Base-by-base conservation (phyloP, 2,797 vertebrate species). In the Cossypha caffra region DNA sequence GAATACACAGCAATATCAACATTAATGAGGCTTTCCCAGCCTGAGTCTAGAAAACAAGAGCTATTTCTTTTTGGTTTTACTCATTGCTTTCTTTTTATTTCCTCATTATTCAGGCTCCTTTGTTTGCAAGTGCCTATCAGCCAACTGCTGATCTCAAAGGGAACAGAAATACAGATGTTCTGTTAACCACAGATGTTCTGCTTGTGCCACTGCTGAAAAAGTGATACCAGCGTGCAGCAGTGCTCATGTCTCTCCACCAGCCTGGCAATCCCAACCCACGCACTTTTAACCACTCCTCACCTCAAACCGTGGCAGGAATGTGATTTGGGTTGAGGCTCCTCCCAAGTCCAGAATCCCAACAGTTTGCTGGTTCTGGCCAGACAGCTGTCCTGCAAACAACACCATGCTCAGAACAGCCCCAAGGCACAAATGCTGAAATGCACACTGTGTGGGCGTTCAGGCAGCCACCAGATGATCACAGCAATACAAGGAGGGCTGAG, bases 301-400 rank as follows among this genome's bases (percentile, higher is more conserved):
- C 99, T 98, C 98, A 94, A 98, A 98, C 80, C 97, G 98, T 7
- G 99, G 99, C 92, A 99, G 98, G 94, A 99, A 99, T 2, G 99
- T 99, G 97, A 99, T 99, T 96, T 99, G 99, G 50, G 99, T 99
- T 67, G 99, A 99, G 93, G 99, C 99, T 92, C 99, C 99, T 75
- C 99, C 99, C 96, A 99, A 96, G 97, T 99, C 99, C 98, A 99
- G 97, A 95, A 98, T 99, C n/a, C 99, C 99, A 85, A 99, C 98
- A 33, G 99, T 99, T 95, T 94, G 98, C 93, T 86, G 98, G 54
- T 98, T 98, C 91, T 98, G 98, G 93, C 98, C 98, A 95, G 99
- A 99, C 95, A 99, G 97, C 96, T 99, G 99, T 95, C 99, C 99
- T 99, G 87, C 63, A 96, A 96, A 97, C 71, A 92, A 97, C 28